Evolutionary conservation across 2,888 invertebrate species (phyloP).

Genomic region (Digitonthophagus gazella): DNA sequence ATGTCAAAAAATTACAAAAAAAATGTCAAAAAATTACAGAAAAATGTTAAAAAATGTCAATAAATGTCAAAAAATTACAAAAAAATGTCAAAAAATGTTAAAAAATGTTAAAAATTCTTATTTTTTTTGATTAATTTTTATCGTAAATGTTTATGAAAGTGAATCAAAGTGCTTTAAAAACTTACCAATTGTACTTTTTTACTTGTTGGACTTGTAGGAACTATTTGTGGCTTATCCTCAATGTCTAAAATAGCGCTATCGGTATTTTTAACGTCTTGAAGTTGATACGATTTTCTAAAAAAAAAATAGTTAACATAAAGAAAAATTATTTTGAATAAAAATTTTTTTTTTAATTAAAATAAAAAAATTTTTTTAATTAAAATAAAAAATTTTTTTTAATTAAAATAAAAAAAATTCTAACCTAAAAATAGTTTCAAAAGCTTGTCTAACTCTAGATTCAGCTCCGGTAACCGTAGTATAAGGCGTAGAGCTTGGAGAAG

Average conservation of each 20-base stretch:
- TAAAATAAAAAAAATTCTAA: slow-evolving; percentile 27
- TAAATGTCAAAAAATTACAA: too few species aligned
- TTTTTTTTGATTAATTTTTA: too few species aligned
- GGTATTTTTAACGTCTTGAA: slow-evolving; percentile 72
- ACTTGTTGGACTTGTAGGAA: slow-evolving; percentile 69
- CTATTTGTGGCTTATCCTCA: slow-evolving; percentile 49
- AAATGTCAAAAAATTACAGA: too few species aligned
- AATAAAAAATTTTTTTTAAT: background rate
- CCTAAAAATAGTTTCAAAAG: slow-evolving; percentile 88
- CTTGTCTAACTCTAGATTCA: slow-evolving; percentile 81
- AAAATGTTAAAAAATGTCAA: too few species aligned
- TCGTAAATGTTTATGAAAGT: background rate
- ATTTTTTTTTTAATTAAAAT: too few species aligned
- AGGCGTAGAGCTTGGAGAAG: slow-evolving; percentile 59
- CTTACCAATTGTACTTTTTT: slow-evolving; percentile 89
- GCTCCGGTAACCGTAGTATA: slow-evolving; percentile 89
- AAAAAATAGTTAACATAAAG: too few species aligned
- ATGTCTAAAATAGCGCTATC: slow-evolving; percentile 49
- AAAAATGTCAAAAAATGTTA: too few species aligned
- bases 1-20: too few species aligned
- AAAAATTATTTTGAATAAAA: too few species aligned
- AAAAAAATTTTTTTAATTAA: too few species aligned
- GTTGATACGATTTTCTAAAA: slow-evolving; percentile 68
- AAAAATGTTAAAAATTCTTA: too few species aligned
- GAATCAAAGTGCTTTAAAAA: too few species aligned